A percentile compares a stretch with the other conserved stretches of the same genome.
Conservation (phyloP, 2,888 invertebrate species). For the Heteropelma amictum region DNA sequence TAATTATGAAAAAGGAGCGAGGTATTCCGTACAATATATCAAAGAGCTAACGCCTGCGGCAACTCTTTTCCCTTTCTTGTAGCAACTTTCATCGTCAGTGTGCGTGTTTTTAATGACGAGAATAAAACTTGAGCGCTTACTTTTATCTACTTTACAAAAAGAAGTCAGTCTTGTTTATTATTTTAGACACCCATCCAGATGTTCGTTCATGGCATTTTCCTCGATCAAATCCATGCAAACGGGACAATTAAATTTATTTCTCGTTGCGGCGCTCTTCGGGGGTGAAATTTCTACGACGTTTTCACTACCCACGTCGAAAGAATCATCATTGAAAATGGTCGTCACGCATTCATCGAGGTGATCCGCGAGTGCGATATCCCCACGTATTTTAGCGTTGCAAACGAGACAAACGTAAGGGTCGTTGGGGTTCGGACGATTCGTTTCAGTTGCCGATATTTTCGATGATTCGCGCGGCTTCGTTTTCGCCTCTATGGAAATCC, state of each 20-base stretch:
- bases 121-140: slow-evolving; percentile 4
- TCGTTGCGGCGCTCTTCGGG: slow-evolving; percentile 63
- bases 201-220: slow-evolving; percentile 80
- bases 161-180: slow-evolving; percentile 38
- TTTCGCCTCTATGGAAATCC: too few relatives aligned
- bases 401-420: slow-evolving; percentile 66
- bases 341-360: slow-evolving; percentile 77
- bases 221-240: slow-evolving; percentile 81
- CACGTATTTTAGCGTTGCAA: slow-evolving; percentile 63
- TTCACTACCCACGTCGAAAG: slow-evolving; percentile 63
- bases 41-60: too few relatives aligned
- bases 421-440: background rate
- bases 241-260: slow-evolving; percentile 80
- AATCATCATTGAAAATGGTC: slow-evolving; percentile 75
- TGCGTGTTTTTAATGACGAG: background rate
- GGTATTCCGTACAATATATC: too few relatives aligned
- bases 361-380: slow-evolving; percentile 74
- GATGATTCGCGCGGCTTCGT: background rate
- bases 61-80: background rate
- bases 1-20: background rate
- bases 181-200: slow-evolving; percentile 80
- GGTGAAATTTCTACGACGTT: slow-evolving; percentile 59
- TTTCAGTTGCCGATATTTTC: slow-evolving; percentile 8
- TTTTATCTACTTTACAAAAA: slow-evolving; percentile 7
- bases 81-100: background rate